Evolutionary conservation across 2,888 invertebrate genomes (phyloP), one percentile per base, ranked within the genome.

Genomic region (Drosophila peninsularis): DNA sequence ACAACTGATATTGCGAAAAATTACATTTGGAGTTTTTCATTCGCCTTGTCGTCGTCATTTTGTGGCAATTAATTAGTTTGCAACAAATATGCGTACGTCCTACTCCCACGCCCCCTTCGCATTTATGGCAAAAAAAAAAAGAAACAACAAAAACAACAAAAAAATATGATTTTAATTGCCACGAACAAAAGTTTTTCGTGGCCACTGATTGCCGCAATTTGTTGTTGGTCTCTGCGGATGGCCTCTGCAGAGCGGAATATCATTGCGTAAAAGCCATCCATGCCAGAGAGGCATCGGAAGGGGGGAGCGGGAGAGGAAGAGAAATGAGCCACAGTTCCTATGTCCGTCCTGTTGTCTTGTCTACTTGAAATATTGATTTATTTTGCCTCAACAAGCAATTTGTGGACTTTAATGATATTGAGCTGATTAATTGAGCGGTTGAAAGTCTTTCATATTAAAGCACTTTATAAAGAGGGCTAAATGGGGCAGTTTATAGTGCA

Each of bases 41-140:
- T 72, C 62, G 68, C 60, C 52, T 64, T 57, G 64, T 53, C 52
- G 77, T 44, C 52, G 71, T 66, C 76, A 72, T 83, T 89, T 84
- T 78, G 80, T 71, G 75, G 85, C 85, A 87, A 89, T 86, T 86
- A 86, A 86, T 86, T 89, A 87, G 76, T 73, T 73, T 80, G 67
- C 75, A 76, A 57, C 82, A 73, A 84, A 81, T 89, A 89, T 85
- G 88, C 80, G 87, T 81, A 62, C 75, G 64, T 64, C 71, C 62
- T 73, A 27, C 44, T 60, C 68, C 60, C 68, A 42, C 49, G 36
- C 49, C 17, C 62, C 53, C 52, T n/a, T 21, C 37, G 39, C 32
- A 19, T 41, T 2, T 62, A 42, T 37, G 49, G 52, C 41, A 56
- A 30, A 27, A 45, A 27, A 27, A 5, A 24, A n/a, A n/a, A 27